Evolutionary conservation across 2,888 invertebrate genomes (phyloP), one percentile per base, ranked within the genome.

Genomic region (Sabatieria punctata): DNA sequence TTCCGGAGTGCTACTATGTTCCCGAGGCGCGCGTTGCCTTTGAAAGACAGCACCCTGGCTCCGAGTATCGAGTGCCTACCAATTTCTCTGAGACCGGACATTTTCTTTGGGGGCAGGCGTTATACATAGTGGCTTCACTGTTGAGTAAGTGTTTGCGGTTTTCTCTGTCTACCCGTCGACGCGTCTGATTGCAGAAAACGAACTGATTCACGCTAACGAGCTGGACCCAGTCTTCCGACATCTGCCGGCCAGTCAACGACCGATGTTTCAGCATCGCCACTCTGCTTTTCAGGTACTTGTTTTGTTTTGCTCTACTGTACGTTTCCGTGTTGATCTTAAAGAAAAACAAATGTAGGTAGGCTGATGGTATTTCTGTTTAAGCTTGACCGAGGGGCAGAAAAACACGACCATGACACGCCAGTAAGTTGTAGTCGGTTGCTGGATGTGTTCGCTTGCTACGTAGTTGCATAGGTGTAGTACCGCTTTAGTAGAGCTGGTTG

Each of bases 221-320:
- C 70, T 97, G 51, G 97, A 97, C 70, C 89, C 91, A 0, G 84
- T 95, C 54, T 74, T 91, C 41, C 77, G 95, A 27, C 89, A 93
- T 69, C 72, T 95, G 57, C 93, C 95, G 0, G 91, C 91, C 0
- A 89, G 88, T 66, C 91, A 89, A 66, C 73, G 95, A 41, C 95
- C 95, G 0, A 74, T 85, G 35, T 79, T 81, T 60, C 85, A 82
- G 43, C 85, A 86, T 39, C 74, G 93, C 52, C 95, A 97, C 70
- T 93, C 93, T 0, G 89, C 91, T 23, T 97, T 97, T 71, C 93
- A 95, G 80, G 93, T 84, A 69, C 60, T 58, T 54, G 36, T 30
- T 8, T 11, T 15, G 30, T 11, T 30, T 18, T 18, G 6, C 4
- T 23, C 22, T 39, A 8, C 39, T 22, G 21, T 18, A 18, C 23